Percentiles rank a stretch among this genome's conserved stretches.
phyloP scores from a whole-genome alignment of 2,888 invertebrate genomes.

The Tillus elongatus region DNA sequence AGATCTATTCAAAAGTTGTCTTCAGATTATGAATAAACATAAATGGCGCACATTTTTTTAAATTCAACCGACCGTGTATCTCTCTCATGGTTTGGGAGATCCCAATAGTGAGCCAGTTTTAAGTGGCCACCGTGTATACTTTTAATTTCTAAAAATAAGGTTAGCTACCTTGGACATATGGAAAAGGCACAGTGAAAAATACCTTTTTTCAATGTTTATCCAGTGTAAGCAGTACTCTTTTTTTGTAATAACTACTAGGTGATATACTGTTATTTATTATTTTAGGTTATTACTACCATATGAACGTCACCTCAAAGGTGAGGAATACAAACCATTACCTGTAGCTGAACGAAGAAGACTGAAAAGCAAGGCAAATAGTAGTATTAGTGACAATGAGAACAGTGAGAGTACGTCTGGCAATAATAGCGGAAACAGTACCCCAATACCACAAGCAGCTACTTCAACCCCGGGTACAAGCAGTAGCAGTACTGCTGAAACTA shows the following conservation, averaged over 20 bases:
- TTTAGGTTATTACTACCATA: constrained; percentile 58
- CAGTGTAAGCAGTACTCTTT: too few relatives aligned
- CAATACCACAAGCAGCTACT: constrained; percentile 27
- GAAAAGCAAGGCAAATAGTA: constrained; percentile 36
- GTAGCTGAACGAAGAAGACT: constrained; percentile 36
- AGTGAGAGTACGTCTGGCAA: constrained; percentile 30
- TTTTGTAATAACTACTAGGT: not conserved
- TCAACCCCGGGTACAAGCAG: constrained; percentile 21
- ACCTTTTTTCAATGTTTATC: too few relatives aligned
- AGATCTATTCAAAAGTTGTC: too few relatives aligned
- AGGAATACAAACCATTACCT: constrained; percentile 42
- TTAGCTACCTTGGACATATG: too few relatives aligned
- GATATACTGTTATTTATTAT: constrained; percentile 16
- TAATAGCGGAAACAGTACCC: constrained; percentile 32
- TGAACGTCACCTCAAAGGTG: constrained; percentile 51
- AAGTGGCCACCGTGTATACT: too few relatives aligned
- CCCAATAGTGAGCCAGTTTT: too few relatives aligned
- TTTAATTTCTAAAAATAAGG: too few relatives aligned
- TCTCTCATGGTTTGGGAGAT: too few relatives aligned
- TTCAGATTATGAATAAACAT: too few relatives aligned
- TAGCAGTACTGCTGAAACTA: constrained; percentile 23
- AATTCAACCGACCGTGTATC: too few relatives aligned
- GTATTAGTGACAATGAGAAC: constrained; percentile 32
- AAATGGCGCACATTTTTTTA: too few relatives aligned
- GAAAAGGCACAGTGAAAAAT: too few relatives aligned